Base-by-base conservation (phyloP, 2,797 vertebrate genomes). In the Melanotaenia nigrans region DNA sequence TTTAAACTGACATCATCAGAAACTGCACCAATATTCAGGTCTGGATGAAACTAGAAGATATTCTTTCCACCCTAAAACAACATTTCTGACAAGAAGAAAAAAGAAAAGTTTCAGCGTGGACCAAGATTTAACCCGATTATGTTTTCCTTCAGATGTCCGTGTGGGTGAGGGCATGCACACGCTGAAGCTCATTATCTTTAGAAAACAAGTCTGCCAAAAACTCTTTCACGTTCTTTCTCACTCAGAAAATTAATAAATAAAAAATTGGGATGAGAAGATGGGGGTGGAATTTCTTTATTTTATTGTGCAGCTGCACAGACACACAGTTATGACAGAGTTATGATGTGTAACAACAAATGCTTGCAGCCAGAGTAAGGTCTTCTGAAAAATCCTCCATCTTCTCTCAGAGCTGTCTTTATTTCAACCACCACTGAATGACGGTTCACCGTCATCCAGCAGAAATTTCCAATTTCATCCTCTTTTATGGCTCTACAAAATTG, bases 261-360 rank as follows among this genome's bases (percentile, higher is more conserved):
- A 16, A 38, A 11, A 24, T 54, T 40, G 13, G 40, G 40, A 14
- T 16, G 40, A 12, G 13, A 12, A 42, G 40, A 4, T 42, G 9
- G 6, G 32, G 55, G 6, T 11, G 20, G 28, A 33, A 45, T 61
- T 28, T 68, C 20, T 63, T 66, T 47, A 40, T 24, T 68, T 61
- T 16, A 24, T 20, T 12, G 13, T 64, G 25, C 28, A 60, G 58
- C 30, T 61, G 60, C 61, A 53, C 25, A 57, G 73, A 20, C 32
- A 25, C 25, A 25, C 25, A 25, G 25, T 25, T 25, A 1, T 25
- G 25, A 25, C 2, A 0, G 36, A 25, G 56, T 22, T 54, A 20
- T 69, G 72, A 66, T 61, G 40, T 49, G 51, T 14, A 30, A 51
- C 42, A 75, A 40, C n/a, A 58, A 42, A 51, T 68, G 47, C 49